phyloP scores from a whole-genome alignment of 2,113 vertebrate genomes.

The Sclerurus mexicanus region DNA sequence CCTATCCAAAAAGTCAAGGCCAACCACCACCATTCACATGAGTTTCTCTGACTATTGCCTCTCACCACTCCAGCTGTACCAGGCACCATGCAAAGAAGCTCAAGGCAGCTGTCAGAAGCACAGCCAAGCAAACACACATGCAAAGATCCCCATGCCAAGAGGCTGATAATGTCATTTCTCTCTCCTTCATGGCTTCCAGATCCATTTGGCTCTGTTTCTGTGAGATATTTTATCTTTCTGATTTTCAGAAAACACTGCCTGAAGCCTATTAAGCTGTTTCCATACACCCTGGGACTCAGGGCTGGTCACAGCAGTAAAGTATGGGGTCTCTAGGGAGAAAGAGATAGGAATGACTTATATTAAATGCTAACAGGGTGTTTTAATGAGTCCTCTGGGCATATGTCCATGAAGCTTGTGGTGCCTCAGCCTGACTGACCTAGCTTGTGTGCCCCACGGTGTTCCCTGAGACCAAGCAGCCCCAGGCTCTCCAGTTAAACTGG shows the following conservation, averaged over 20 bases:
- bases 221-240: not conserved
- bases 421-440: not conserved
- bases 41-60: not conserved
- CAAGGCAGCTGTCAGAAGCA: not conserved
- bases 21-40: not conserved
- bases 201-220: not conserved
- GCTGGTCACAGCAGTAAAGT: not conserved
- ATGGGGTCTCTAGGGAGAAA: not conserved
- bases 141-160: not conserved
- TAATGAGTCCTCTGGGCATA: not conserved
- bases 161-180: not conserved
- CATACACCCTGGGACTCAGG: rapidly evolving
- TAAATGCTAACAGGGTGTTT: not conserved
- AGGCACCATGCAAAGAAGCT: not conserved
- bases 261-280: not conserved
- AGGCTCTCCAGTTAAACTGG: not conserved
- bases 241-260: not conserved
- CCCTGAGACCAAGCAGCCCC: not conserved
- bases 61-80: not conserved
- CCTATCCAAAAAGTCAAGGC: not conserved
- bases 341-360: not conserved
- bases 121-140: not conserved
- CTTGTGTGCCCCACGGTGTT: too few relatives aligned
- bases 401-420: not conserved
- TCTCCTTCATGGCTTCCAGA: not conserved